Base-by-base conservation (phyloP, 2,888 invertebrate genomes). In the Pheosia tremula region DNA sequence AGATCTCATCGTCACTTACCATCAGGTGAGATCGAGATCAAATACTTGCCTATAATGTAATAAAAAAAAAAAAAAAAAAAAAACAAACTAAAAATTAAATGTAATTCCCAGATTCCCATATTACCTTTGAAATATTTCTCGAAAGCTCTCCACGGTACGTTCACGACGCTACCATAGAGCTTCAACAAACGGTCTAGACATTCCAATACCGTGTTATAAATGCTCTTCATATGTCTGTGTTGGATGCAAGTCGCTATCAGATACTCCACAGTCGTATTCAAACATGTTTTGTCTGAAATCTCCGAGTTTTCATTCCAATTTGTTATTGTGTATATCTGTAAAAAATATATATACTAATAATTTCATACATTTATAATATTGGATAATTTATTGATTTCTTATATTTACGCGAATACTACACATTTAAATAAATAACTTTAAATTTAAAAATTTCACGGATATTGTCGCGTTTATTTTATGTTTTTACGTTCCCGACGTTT, bases 241-340 rank as follows among this genome's bases (percentile, higher is more conserved):
- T 74, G 66, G 38, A 85, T 64, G 49, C 78, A 76, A 0, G 86
- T 84, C 0, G 71, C 64, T 9, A 87, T 77, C 0, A 88, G 58
- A 36, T 65, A 69, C 43, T 80, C 66, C 55, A 82, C 59, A 24
- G 69, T 59, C 0, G n/a, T 24, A 13, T 80, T 78, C 0, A 87
- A 38, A 5, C 78, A 58, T 0, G 37, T 8, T n/a, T 60, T 60
- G 3, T 45, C 53, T 0, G 58, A 0, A 9, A 72, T 9, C 0
- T 66, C 65, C 11, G 47, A 60, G 38, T 56, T 37, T 37, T 59
- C 10, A 9, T 66, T 62, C 78, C 78, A 78, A 54, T 66, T 66
- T 24, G 59, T 68, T 50, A 78, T 54, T 5, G 72, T 68, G 57
- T 66, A 60, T 24, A 78, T 56, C 78, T 78, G 61, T 5, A 72